Evolutionary conservation across 1,140 invertebrate genomes (phyloP).

Genomic region (Agrilus planipennis): DNA sequence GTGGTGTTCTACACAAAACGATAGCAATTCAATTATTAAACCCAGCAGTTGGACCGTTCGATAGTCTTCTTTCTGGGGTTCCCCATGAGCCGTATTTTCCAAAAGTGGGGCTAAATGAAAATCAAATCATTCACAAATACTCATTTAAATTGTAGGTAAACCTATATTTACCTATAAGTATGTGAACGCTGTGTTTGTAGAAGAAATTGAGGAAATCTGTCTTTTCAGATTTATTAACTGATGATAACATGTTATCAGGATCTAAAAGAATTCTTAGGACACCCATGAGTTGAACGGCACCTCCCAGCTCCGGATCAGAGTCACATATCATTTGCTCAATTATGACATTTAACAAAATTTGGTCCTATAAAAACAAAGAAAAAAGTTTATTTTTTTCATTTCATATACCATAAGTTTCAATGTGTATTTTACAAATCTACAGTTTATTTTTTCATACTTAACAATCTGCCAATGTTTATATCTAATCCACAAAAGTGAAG

Average conservation of each 20-base stretch:
- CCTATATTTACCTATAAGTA: conserved; percentile 63
- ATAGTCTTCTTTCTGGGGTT: conserved; percentile 85
- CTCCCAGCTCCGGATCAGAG: conserved; percentile 81
- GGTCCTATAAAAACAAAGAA: conserved; percentile 56
- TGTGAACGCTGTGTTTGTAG: conserved; percentile 96
- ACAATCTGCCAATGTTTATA: too few relatives aligned
- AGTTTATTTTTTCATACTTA: too few relatives aligned
- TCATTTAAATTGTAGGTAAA: too few relatives aligned
- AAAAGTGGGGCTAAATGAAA: conserved; percentile 61
- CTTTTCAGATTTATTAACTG: conserved; percentile 91
- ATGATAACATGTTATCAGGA: conserved; percentile 96
- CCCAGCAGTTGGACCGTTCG: conserved; percentile 91
- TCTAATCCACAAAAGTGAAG: too few relatives aligned
- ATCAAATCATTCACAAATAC: background rate
- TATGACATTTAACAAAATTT: conserved; percentile 91
- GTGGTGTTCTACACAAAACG: conserved; percentile 99
- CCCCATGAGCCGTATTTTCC: conserved; percentile 78
- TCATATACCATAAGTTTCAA: too few relatives aligned
- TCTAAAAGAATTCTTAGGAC: conserved; percentile 89
- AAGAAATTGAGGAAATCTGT: conserved; percentile 97
- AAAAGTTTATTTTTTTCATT: too few relatives aligned
- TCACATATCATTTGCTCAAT: conserved; percentile 93
- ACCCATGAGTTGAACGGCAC: conserved; percentile 90
- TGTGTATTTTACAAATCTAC: too few relatives aligned
- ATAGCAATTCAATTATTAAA: conserved; percentile 87